Evolutionary conservation across 2,888 invertebrate genomes (phyloP), one percentile per base, ranked within the genome.

Genomic region (Acrobeloides nanus): DNA sequence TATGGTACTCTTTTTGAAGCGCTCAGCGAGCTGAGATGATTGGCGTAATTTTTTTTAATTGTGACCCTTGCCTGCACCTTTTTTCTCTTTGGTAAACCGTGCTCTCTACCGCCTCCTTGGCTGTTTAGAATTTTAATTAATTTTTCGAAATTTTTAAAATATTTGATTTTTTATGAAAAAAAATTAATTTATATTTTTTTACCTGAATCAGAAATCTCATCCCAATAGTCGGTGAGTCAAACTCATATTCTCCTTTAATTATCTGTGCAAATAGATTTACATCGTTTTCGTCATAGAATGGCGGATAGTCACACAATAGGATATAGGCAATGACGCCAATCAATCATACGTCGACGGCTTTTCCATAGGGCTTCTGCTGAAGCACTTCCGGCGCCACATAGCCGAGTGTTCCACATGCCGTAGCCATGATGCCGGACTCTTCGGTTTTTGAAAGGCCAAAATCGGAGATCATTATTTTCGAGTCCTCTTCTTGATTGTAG

Each of bases 381-480:
- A 97, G 79, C 21, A 97, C 95, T 44, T 69, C 69, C 3, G 66
- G 64, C 8, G 67, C 67, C 3, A 66, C 66, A 39, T 62, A 63
- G 6, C 62, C 95, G 0, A 95, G 97, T 38, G 95, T 99, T 31
- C 97, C 97, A 77, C 97, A 97, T 18, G 97, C 97, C 25, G 97
- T 99, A 32, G 95, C 95, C 97, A 97, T 97, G 54, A 92, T 87
- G 18, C 95, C 93, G 31, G 90, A 66, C n/a, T n/a, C n/a, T n/a
- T n/a, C n/a, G n/a, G n/a, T n/a, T n/a, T 97, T 97, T 32, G 95
- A 97, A 66, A 97, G 81, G 51, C 97, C 97, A 81, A 97, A 97
- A 79, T 97, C 97, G 78, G 95, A 95, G 60, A 97, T 95, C 95
- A 97, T 97, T 73, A 97, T 97, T 81, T 97, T 97, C 76, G 95